Base-by-base conservation (phyloP, 2,888 invertebrate species). In the Agelastica alni region DNA sequence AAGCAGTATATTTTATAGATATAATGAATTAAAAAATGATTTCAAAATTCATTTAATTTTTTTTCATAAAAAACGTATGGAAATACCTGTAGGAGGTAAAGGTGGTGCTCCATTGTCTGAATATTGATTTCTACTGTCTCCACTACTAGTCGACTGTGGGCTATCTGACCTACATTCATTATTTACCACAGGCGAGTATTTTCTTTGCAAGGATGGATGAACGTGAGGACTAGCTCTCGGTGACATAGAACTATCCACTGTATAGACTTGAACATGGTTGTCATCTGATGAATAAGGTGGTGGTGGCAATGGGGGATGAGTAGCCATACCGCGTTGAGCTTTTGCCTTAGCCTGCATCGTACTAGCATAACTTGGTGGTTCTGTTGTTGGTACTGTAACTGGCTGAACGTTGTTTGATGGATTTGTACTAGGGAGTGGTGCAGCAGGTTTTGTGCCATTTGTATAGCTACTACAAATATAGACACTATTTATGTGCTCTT, bases 311-410 rank as follows among this genome's bases (percentile, higher is more conserved):
- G 85, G 80, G 46, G 85, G 79, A 55, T 87, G 85, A 58, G 83
- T 82, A n/a, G 31, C 41, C 74, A 85, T 81, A 18, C 85, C 86
- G 46, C 88, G 79, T 73, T 87, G 69, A 17, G 69, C 69, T 41
- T 69, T 70, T 84, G 43, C 81, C 53, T 81, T 80, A n/a, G 81
- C 82, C 75, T 91, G 91, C 87, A 96, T 93, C 37, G 92, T 92
- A 70, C 89, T 92, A 9, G 93, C 93, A 75, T 94, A 95, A 73
- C 92, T 93, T 4, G 94, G 94, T 1, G 94, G 94, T 72, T 94
- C 93, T 30, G 91, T 90, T 34, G 91, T 91, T 12, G 89, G 89
- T 22, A 89, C 73, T 12, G 64, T 64, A 9, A 74, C 71, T 5
- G 69, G 60, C 22, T 60, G 59, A 12, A 64, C 62, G 2, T 62